Percentiles rank a stretch among this genome's conserved stretches.
These are phyloP conservation scores for Strix aluco DNA, from an alignment of 2,113 vertebrate genomes.

Conservation along the genomic window DNA sequence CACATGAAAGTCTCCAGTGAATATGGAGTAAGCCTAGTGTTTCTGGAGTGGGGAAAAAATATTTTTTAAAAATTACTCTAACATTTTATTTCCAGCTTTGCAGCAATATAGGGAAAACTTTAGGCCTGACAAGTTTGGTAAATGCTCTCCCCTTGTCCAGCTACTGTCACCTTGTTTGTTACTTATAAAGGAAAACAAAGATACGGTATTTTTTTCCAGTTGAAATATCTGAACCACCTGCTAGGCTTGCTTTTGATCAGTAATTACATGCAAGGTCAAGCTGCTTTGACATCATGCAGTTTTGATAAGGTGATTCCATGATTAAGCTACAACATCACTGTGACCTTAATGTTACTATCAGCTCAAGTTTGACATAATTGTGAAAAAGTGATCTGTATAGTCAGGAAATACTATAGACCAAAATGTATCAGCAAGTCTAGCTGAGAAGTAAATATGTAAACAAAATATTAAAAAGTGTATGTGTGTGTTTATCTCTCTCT, in stretches of 20 bases:
- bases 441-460: neutral
- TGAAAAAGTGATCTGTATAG: neutral
- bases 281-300: neutral
- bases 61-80: neutral
- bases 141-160: neutral
- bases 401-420: neutral
- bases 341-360: neutral
- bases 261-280: constrained; percentile 1
- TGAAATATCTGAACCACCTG: neutral
- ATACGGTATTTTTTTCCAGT: neutral
- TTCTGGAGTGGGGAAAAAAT: neutral
- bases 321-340: neutral
- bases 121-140: neutral
- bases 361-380: neutral
- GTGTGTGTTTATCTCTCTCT: neutral
- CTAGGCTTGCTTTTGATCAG: neutral
- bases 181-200: neutral
- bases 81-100: neutral
- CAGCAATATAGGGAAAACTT: neutral
- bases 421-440: neutral
- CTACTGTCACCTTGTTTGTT: neutral
- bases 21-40: neutral
- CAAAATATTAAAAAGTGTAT: neutral
- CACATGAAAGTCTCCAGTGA: neutral
- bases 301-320: neutral